phyloP scores from a whole-genome alignment of 2,888 invertebrate genomes.

The Drosophila pullipes region DNA sequence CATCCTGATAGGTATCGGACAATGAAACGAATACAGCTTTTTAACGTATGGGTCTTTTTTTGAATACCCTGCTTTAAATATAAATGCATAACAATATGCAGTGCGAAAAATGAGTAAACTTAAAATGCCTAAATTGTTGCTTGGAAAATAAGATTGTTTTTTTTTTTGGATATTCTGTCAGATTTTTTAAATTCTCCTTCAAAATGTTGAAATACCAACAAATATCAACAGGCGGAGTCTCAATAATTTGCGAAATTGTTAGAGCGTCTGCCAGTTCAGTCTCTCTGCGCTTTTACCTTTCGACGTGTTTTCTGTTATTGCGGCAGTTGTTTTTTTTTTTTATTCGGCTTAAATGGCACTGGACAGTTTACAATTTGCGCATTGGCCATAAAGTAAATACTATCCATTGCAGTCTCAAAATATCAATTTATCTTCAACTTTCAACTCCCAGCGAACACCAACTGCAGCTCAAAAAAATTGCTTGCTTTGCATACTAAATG shows the following conservation, averaged over 20 bases:
- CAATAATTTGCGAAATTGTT: neutral
- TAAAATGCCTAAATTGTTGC: neutral
- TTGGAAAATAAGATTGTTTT: neutral
- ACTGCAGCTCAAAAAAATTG: conserved; percentile 44
- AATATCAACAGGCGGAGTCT: neutral
- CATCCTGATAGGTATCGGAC: conserved; percentile 65
- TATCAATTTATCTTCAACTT: conserved; percentile 60
- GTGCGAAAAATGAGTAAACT: neutral
- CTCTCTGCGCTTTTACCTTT: neutral
- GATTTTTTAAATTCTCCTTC: neutral
- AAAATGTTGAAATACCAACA: neutral
- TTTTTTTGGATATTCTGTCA: neutral
- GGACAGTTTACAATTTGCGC: conserved; percentile 66
- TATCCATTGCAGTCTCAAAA: conserved; percentile 47
- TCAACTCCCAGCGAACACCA: conserved; percentile 40
- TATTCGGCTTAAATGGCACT: conserved; percentile 51
- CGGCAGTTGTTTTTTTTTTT: conserved; percentile 16
- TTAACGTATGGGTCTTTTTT: neutral
- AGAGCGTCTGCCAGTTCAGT: neutral
- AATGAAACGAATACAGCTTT: conserved; percentile 64
- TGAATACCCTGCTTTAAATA: conserved; percentile 4
- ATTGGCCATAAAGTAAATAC: conserved; percentile 63
- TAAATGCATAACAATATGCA: neutral
- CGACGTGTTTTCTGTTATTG: neutral
- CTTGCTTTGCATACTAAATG: conserved; percentile 59